Conservation (phyloP, 2,888 invertebrate species). For the Melanotus villosus region DNA sequence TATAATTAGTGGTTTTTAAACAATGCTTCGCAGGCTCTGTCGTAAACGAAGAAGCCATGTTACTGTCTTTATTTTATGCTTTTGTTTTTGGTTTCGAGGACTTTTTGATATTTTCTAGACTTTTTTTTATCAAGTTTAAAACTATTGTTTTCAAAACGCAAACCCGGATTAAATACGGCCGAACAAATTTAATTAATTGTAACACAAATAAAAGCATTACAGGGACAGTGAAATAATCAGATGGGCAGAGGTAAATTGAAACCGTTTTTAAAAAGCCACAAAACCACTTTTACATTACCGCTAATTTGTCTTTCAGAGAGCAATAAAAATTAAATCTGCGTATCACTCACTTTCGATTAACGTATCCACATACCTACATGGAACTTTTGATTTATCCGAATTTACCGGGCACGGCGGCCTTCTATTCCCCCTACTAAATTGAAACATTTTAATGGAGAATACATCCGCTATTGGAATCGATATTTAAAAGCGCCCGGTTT, state of each 20-base stretch:
- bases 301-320: slow-evolving; percentile 18
- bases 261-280: slow-evolving; percentile 24
- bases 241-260: slow-evolving; percentile 13
- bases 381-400: slow-evolving; percentile 23
- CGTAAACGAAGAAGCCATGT: slow-evolving; percentile 49
- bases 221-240: slow-evolving; percentile 4
- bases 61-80: slow-evolving; percentile 39
- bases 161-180: neutral
- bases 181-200: no score
- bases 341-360: slow-evolving; percentile 30
- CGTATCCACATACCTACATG: slow-evolving; percentile 19
- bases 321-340: slow-evolving; percentile 15
- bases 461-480: slow-evolving; percentile 37
- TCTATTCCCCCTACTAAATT: slow-evolving; percentile 32
- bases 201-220: neutral
- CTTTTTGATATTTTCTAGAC: slow-evolving; percentile 51
- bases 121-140: neutral
- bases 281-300: slow-evolving; percentile 23
- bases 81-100: slow-evolving; percentile 60
- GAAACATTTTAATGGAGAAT: slow-evolving; percentile 39
- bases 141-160: no score
- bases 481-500: slow-evolving; percentile 38
- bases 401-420: slow-evolving; percentile 7
- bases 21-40: slow-evolving; percentile 62
- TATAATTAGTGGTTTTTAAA: slow-evolving; percentile 69